Evolutionary conservation across 2,797 vertebrate species (phyloP).

Genomic region (Spinibarbus caldwelli): DNA sequence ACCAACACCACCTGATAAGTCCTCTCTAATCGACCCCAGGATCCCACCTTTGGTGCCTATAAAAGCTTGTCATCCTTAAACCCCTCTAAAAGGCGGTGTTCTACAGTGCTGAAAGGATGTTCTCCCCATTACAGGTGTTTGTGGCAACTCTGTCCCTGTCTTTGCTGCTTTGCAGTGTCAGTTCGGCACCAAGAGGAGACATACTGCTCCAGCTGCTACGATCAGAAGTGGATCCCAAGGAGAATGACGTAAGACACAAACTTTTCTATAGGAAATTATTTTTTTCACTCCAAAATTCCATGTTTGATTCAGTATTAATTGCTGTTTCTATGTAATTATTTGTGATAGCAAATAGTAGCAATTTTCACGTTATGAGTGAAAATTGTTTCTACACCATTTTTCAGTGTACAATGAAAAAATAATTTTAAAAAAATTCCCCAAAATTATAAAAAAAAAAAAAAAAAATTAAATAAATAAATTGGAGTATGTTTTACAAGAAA

Average conservation of each 20-base stretch:
- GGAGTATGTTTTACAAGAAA: not conserved
- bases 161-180: slow-evolving; percentile 63
- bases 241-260: slow-evolving; percentile 69
- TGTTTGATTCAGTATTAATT: not conserved
- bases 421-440: too few species aligned
- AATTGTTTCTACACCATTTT: too few species aligned
- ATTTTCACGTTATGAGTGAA: too few species aligned
- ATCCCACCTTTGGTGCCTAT: slow-evolving; percentile 61
- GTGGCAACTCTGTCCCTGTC: slow-evolving; percentile 66
- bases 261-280: not conserved
- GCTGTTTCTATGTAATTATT: not conserved
- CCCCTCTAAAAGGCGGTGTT: not conserved
- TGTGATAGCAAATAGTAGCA: not conserved
- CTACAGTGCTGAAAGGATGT: slow-evolving; percentile 57
- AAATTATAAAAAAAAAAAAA: too few species aligned
- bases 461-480: too few species aligned
- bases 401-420: not conserved
- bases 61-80: slow-evolving; percentile 50
- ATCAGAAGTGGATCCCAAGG: slow-evolving; percentile 57
- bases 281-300: not conserved
- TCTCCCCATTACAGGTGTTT: slow-evolving; percentile 66
- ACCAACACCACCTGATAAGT: slow-evolving; percentile 65
- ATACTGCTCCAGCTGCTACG: slow-evolving; percentile 61
- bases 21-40: slow-evolving; percentile 27
- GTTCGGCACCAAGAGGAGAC: slow-evolving; percentile 61